Evolutionary conservation across 2,113 vertebrate genomes (phyloP).

Genomic region (Tychaedon coryphoeus): DNA sequence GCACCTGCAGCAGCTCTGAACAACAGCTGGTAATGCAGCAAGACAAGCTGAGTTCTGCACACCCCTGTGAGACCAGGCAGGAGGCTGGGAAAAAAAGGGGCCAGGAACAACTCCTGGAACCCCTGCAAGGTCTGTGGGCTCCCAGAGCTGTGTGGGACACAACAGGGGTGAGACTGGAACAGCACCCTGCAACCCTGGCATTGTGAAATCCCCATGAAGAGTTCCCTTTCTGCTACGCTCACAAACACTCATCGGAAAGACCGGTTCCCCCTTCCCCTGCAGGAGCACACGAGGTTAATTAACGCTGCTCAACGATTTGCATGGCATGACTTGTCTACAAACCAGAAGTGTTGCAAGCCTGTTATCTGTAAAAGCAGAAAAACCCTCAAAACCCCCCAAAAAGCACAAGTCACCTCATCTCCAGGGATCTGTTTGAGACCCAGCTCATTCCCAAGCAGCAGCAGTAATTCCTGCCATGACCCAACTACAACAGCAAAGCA

Average conservation of each 20-base stretch:
- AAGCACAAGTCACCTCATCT: not conserved
- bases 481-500: not conserved
- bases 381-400: not conserved
- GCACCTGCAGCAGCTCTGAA: not conserved
- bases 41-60: not conserved
- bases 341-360: not conserved
- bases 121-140: not conserved
- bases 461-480: not conserved
- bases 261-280: not conserved
- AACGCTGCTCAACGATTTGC: not conserved
- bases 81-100: not conserved
- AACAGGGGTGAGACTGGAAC: not conserved
- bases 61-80: fast-evolving
- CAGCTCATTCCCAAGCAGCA: not conserved
- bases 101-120: fast-evolving
- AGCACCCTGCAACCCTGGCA: fast-evolving
- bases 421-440: not conserved
- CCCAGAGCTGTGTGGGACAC: not conserved
- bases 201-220: constrained; percentile 11
- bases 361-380: not conserved
- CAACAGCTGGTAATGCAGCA: not conserved
- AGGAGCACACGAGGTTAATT: not conserved
- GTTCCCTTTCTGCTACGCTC: not conserved
- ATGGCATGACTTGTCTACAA: not conserved
- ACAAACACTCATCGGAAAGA: not conserved